Percentiles rank a stretch among this genome's conserved stretches.
phyloP scores from a whole-genome alignment of 2,888 invertebrate genomes.

The Troides aeacus region DNA sequence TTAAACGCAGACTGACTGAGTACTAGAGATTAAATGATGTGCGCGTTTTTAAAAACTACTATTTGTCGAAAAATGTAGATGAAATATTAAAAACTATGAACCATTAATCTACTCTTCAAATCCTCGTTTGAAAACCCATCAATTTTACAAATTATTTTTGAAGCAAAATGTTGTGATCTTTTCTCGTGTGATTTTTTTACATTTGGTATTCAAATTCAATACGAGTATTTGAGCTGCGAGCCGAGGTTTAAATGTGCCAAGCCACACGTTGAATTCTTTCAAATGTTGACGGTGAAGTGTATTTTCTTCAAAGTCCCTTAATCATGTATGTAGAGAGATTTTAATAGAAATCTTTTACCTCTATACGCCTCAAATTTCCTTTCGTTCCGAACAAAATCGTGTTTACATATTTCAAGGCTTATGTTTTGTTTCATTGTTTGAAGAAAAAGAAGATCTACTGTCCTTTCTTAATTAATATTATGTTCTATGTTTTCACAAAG shows the following conservation, averaged over 20 bases:
- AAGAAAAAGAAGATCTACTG: too few relatives aligned
- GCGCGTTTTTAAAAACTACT: too few relatives aligned
- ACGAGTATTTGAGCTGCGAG: slow-evolving; percentile 12
- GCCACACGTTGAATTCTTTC: slow-evolving; percentile 7
- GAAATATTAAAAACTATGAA: too few relatives aligned
- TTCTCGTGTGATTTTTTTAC: slow-evolving; percentile 2
- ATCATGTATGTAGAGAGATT: not conserved
- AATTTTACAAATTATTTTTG: not conserved
- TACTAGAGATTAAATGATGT: too few relatives aligned
- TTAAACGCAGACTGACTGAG: too few relatives aligned
- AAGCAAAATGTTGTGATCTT: not conserved
- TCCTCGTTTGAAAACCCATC: not conserved
- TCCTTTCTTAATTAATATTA: too few relatives aligned
- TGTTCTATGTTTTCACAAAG: too few relatives aligned
- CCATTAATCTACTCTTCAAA: too few relatives aligned
- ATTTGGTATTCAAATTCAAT: slow-evolving; percentile 19
- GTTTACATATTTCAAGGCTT: too few relatives aligned
- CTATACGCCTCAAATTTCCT: not conserved
- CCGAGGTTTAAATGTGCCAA: slow-evolving; percentile 11
- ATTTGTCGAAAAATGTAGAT: too few relatives aligned
- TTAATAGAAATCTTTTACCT: not conserved
- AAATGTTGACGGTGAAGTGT: slow-evolving; percentile 11
- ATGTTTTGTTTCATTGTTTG: too few relatives aligned
- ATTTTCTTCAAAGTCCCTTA: not conserved
- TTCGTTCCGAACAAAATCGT: not conserved